phyloP scores from a whole-genome alignment of 2,888 invertebrate genomes.

The Fragum sueziense region DNA sequence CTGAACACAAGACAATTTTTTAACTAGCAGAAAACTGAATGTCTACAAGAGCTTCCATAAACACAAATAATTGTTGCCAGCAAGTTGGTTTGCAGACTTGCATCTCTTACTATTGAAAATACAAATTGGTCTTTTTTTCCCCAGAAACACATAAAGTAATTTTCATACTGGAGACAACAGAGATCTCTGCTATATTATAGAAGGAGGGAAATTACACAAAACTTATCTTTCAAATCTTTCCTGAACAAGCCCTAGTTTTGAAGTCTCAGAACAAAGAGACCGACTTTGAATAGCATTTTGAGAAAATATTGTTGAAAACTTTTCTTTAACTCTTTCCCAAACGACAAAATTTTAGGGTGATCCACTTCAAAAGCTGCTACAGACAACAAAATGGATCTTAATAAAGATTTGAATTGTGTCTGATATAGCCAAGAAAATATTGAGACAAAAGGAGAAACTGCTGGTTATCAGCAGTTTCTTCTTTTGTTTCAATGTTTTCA shows the following conservation, averaged over 20 bases:
- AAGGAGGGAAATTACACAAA: background rate
- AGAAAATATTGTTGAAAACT: too few species aligned
- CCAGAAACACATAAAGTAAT: background rate
- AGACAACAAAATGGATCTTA: too few species aligned
- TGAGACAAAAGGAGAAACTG: too few species aligned
- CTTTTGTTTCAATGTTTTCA: too few species aligned
- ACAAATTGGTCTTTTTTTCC: conserved; percentile 1
- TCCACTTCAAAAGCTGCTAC: too few species aligned
- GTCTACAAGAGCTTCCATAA: background rate
- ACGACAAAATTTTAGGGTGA: too few species aligned
- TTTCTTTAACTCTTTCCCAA: too few species aligned
- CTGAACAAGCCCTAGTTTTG: background rate
- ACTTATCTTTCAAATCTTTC: background rate
- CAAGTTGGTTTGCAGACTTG: background rate
- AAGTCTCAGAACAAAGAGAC: background rate
- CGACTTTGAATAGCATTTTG: background rate
- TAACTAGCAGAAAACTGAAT: background rate
- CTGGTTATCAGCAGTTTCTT: too few species aligned
- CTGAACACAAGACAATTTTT: background rate
- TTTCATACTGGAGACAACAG: background rate
- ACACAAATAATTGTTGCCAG: conserved; percentile 1
- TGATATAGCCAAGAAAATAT: too few species aligned
- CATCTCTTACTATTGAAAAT: conserved; percentile 11
- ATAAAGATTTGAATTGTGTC: too few species aligned
- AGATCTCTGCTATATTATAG: background rate